Base-by-base conservation (phyloP, 2,797 vertebrate species). In the Gephyroberyx darwinii region DNA sequence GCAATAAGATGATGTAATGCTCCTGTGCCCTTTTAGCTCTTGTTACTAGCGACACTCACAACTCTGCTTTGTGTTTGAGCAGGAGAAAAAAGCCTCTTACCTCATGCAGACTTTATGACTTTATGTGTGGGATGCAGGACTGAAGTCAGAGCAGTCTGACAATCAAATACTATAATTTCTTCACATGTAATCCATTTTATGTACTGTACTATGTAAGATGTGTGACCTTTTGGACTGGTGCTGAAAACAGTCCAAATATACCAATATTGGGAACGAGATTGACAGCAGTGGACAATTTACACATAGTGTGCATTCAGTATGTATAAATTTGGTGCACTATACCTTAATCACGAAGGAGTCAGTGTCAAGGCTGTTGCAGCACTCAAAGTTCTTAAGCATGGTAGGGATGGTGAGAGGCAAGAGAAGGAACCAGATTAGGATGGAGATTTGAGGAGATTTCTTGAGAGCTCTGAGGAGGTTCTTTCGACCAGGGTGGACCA, bases 351-450 rank as follows among this genome's bases (percentile, higher is more conserved):
- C n/a, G n/a, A n/a, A 0, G 0, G 69, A 33, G 0, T 79, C 77
- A 0, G 0, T 0, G 16, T 64, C 75, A 13, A 47, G 64, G 64
- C 63, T 89, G 67, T 82, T 81, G 73, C 84, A 87, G 72, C 91
- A 90, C 0, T 90, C 82, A 0, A 91, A 91, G 64, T 30, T 72
- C 1, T 90, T 83, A 16, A 92, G 74, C 85, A 93, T 81, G 71
- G 89, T 92, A 9, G 93, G 93, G 48, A 84, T 80, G 43, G 84
- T 88, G 65, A 90, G 85, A 0, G 76, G 87, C 0, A 70, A 61
- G 13, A 93, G 83, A 0, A 93, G 60, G 17, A 93, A 9, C 94
- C 92, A 94, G 85, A 93, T 76, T 19, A 92, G 1, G 58, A 82
- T 70, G 0, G 93, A 93, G 68, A 94, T 86, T 0, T 83, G 68